Evolutionary conservation across 2,888 invertebrate species (phyloP).

Genomic region (Cephonodes hylas): DNA sequence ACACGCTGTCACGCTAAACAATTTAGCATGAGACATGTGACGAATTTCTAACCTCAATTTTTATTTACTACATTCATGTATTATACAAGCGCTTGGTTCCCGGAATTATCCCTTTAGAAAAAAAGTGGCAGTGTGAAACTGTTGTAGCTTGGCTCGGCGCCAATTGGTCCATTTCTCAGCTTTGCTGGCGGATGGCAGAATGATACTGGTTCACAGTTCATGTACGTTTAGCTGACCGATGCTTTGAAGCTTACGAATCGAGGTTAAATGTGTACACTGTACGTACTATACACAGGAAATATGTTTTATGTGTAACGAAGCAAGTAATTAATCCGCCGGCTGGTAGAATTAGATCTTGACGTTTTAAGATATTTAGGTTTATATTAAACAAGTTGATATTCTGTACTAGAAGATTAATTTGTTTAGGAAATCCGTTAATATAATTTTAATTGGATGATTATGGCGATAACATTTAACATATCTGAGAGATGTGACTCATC

Average conservation of each 20-base stretch:
- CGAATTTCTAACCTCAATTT: constrained; percentile 63
- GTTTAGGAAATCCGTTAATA: constrained; percentile 10
- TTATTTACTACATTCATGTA: constrained; percentile 51
- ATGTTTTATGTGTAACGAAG: constrained; percentile 63
- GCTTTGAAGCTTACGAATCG: constrained; percentile 69
- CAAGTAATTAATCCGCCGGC: constrained; percentile 67
- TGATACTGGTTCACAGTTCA: constrained; percentile 74
- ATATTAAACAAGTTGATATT: constrained; percentile 7
- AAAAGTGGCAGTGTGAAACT: constrained; percentile 45
- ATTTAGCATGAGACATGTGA: constrained; percentile 62
- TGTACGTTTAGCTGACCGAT: constrained; percentile 63
- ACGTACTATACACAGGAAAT: constrained; percentile 56
- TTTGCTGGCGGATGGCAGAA: constrained; percentile 53
- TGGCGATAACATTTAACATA: constrained; percentile 8
- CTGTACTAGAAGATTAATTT: constrained; percentile 10
- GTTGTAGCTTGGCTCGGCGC: constrained; percentile 56
- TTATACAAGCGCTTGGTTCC: constrained; percentile 42
- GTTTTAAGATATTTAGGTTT: constrained; percentile 15
- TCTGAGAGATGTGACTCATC: background rate
- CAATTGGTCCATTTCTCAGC: constrained; percentile 72
- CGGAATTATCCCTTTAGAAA: constrained; percentile 53
- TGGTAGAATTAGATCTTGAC: constrained; percentile 32
- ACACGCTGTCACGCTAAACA: constrained; percentile 64
- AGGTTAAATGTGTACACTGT: constrained; percentile 64
- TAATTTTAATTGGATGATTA: constrained; percentile 11